phyloP scores from a whole-genome alignment of 2,888 invertebrate species.

The Dexiosoma caninum region DNA sequence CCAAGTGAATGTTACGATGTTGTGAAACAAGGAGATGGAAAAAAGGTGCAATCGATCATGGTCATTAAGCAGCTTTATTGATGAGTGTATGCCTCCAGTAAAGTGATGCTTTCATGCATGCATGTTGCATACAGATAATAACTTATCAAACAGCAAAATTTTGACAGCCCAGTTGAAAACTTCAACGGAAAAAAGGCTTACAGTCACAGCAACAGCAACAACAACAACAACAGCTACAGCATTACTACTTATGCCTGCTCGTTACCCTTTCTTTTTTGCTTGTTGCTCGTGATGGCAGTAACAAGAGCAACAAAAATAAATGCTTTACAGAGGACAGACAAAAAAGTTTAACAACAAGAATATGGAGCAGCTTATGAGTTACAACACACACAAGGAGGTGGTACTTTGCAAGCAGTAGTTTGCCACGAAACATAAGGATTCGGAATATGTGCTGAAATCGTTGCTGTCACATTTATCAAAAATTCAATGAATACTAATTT shows the following conservation, averaged over 20 bases:
- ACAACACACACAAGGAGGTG: constrained; percentile 17
- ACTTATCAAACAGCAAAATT: constrained; percentile 75
- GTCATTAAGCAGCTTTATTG: constrained; percentile 72
- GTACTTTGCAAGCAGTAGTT: constrained; percentile 40
- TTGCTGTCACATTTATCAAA: constrained; percentile 76
- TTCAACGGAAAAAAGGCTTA: constrained; percentile 30
- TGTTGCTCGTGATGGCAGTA: neutral
- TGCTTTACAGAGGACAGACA: neutral
- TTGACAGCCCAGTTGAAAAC: constrained; percentile 71
- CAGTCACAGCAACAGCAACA: constrained; percentile 28
- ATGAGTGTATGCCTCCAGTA: constrained; percentile 65
- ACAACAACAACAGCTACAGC: constrained; percentile 36
- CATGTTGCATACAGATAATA: constrained; percentile 71
- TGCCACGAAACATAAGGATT: constrained; percentile 30
- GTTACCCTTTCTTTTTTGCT: constrained; percentile 56
- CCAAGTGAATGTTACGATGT: constrained; percentile 47
- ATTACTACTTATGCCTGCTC: constrained; percentile 37
- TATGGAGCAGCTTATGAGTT: constrained; percentile 22
- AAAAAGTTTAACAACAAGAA: constrained; percentile 4
- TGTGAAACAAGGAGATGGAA: constrained; percentile 45
- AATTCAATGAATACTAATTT: constrained; percentile 77
- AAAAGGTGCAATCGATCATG: constrained; percentile 76
- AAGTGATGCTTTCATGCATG: constrained; percentile 63
- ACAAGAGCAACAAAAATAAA: neutral
- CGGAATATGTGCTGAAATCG: constrained; percentile 65